These are phyloP conservation scores for Anoncus sp. DNA, from an alignment of 2,888 invertebrate species.

Conservation along the genomic window DNA sequence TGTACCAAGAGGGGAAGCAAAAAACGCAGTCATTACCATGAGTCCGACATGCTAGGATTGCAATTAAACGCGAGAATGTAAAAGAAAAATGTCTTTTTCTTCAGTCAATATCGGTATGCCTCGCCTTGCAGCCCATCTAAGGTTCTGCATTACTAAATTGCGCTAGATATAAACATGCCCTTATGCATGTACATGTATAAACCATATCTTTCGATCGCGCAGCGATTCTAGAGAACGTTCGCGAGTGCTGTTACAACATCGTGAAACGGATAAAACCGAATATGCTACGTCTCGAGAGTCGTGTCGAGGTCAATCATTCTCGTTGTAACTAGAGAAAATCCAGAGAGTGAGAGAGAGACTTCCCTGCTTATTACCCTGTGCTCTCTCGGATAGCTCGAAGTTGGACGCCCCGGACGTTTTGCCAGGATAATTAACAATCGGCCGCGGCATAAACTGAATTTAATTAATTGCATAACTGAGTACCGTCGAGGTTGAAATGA, in stretches of 20 bases:
- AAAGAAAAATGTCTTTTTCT: slow-evolving; percentile 3
- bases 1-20: background rate
- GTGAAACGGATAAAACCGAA: slow-evolving; percentile 1
- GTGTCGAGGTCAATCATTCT: slow-evolving; percentile 36
- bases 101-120: slow-evolving; percentile 3
- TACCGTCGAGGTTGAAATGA: slow-evolving; percentile 26
- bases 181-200: background rate
- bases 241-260: slow-evolving; percentile 6
- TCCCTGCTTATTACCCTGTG: slow-evolving; percentile 25
- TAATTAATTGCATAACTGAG: slow-evolving; percentile 81
- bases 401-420: slow-evolving; percentile 60
- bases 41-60: slow-evolving; percentile 9
- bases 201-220: background rate
- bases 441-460: slow-evolving; percentile 79
- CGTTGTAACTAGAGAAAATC: background rate
- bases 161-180: background rate
- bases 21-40: slow-evolving; percentile 10
- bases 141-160: background rate
- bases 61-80: slow-evolving; percentile 4
- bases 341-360: slow-evolving; percentile 20
- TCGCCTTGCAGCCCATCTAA: background rate
- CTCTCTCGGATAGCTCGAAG: slow-evolving; percentile 45
- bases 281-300: slow-evolving; percentile 18
- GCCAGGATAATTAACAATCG: slow-evolving; percentile 78
- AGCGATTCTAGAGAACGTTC: background rate